Base-by-base conservation (phyloP, 2,113 vertebrate genomes). In the Gambusia holbrooki region DNA sequence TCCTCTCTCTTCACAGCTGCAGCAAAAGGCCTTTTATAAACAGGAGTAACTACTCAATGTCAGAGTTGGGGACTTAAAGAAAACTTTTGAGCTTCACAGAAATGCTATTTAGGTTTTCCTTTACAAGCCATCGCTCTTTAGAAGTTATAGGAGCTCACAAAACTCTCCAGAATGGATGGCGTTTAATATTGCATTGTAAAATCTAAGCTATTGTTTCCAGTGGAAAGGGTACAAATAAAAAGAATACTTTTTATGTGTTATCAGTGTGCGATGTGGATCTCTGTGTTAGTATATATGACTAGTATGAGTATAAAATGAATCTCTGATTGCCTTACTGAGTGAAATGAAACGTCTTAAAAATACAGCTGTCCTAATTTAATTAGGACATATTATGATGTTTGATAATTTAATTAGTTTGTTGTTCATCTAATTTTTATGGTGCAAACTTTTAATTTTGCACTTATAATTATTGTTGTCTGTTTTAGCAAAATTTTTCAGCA, bases 11-110 rank as follows among this genome's bases (percentile, higher is more conserved):
- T 84, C 83, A 69, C 76, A 78, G 74, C 74, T 78, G 76, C 79
- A 79, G 75, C 70, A 84, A 80, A 89, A 71, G 60, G 51, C 76
- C 70, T 77, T 88, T 81, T 76, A 74, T 83, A 84, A 85, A 87
- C 70, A 83, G 80, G 79, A 81, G 70, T 48, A 88, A 80, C 68
- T 74, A 73, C 76, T 80, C 64, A 80, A 83, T 71, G 74, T 87
- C 80, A 86, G 51, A 81, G 66, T 83, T 77, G 28, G 61, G 51
- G 66, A 72, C 76, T 69, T 77, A 15, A 76, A 70, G 61, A 80
- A 76, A 80, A 79, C 29, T 69, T 82, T 48, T 79, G 17, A 32
- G 85, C 62, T 84, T 84, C 13, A 40, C 71, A 74, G 66, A 82
- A 79, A 84, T 78, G 42, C 28, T 29, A 27, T 40, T 65, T 33